Percentiles rank a stretch among this genome's conserved stretches.
Conservation (phyloP, 2,888 invertebrate genomes). For the Strigamia crassipes region DNA sequence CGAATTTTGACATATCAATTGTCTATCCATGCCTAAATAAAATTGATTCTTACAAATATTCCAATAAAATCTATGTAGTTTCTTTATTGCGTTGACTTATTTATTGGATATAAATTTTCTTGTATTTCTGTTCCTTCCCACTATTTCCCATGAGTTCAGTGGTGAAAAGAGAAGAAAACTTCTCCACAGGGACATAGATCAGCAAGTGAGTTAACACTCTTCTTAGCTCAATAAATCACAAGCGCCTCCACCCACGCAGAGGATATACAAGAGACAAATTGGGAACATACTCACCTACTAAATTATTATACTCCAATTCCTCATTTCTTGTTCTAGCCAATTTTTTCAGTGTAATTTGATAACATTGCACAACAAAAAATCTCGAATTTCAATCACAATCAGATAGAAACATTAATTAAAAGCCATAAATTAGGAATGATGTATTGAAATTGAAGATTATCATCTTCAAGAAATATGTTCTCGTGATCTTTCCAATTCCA, state of each 20-base stretch:
- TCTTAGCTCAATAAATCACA: slow-evolving; percentile 12
- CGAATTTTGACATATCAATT: too few species aligned
- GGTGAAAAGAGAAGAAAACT: not conserved
- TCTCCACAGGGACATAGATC: slow-evolving; percentile 26
- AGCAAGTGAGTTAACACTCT: slow-evolving; percentile 22
- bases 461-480: slow-evolving; percentile 28
- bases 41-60: too few species aligned
- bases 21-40: too few species aligned
- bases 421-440: not conserved
- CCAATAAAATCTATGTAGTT: too few species aligned
- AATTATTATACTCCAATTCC: not conserved
- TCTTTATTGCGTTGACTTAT: not conserved
- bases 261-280: not conserved
- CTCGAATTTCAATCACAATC: not conserved
- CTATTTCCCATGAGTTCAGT: not conserved
- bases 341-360: not conserved
- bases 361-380: not conserved
- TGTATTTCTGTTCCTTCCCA: not conserved
- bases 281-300: not conserved
- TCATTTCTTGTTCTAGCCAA: not conserved
- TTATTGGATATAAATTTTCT: not conserved
- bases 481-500: not conserved
- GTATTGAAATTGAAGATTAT: slow-evolving; percentile 6
- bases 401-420: not conserved
- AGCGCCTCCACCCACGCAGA: not conserved